phyloP scores from a whole-genome alignment of 2,888 invertebrate genomes.

The Pegoplata infirma region DNA sequence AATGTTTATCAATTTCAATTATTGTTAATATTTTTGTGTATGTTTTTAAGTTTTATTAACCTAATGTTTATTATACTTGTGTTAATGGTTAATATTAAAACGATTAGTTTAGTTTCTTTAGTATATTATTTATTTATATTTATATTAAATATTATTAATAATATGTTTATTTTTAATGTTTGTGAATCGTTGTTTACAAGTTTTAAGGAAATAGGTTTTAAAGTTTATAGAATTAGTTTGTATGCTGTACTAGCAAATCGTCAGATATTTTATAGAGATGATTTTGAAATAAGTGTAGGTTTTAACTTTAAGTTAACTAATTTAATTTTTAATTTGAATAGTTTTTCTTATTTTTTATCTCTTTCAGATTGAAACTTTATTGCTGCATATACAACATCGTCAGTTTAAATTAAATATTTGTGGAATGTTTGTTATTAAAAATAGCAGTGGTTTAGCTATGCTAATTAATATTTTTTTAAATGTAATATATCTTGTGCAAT shows the following conservation, averaged over 20 bases:
- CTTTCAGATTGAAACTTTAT: constrained; percentile 59
- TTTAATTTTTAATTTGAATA: too few relatives aligned
- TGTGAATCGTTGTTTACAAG: constrained; percentile 42
- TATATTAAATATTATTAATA: constrained; percentile 51
- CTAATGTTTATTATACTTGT: constrained; percentile 62
- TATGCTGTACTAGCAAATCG: constrained; percentile 12
- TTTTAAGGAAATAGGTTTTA: background rate
- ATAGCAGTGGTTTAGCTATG: constrained; percentile 14
- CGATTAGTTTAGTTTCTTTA: background rate
- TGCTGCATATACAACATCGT: constrained; percentile 8
- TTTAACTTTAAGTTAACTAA: too few relatives aligned
- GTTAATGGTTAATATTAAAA: constrained; percentile 15
- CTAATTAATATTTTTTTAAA: constrained; percentile 15
- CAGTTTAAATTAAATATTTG: constrained; percentile 14
- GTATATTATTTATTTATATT: constrained; percentile 12
- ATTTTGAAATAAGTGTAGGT: constrained; percentile 25
- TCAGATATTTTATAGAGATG: background rate
- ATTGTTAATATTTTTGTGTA: constrained; percentile 61
- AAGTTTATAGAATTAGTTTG: constrained; percentile 16
- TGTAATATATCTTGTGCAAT: constrained; percentile 31
- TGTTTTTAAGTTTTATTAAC: constrained; percentile 61
- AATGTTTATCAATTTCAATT: constrained; percentile 60
- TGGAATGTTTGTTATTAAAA: constrained; percentile 37
- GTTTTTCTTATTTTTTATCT: too few relatives aligned
- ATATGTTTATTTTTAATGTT: constrained; percentile 59